Percentiles rank a stretch among this genome's conserved stretches.
Conservation (phyloP, 2,113 vertebrate genomes). For the Nothoprocta perdicaria region DNA sequence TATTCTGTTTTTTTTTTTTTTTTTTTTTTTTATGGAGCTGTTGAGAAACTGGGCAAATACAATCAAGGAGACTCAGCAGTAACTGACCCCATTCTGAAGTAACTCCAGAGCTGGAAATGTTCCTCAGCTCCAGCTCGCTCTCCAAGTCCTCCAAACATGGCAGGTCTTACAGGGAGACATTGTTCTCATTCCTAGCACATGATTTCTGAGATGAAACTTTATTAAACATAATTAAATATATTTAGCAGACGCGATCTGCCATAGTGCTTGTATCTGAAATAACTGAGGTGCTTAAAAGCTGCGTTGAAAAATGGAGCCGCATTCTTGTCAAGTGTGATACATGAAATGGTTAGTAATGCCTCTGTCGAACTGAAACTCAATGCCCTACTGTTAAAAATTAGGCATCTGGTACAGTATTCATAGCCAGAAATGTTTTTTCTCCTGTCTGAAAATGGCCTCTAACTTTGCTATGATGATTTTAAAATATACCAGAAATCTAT, state of each 20-base stretch:
- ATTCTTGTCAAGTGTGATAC: not conserved
- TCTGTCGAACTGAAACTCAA: not conserved
- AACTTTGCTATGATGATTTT: not conserved
- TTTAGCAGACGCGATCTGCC: not conserved
- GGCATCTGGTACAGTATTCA: not conserved
- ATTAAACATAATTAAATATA: slow-evolving; percentile 19
- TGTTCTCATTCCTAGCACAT: not conserved
- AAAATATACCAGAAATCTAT: slow-evolving; percentile 28
- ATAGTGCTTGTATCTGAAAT: not conserved
- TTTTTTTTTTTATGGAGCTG: not conserved
- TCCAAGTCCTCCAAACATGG: not conserved
- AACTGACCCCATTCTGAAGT: not conserved
- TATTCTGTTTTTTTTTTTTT: not conserved
- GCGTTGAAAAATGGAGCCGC: not conserved
- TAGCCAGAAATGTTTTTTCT: not conserved
- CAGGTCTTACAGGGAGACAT: not conserved
- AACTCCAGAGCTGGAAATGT: not conserved
- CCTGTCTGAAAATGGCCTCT: not conserved
- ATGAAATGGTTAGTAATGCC: not conserved
- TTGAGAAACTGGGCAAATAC: not conserved
- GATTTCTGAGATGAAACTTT: not conserved
- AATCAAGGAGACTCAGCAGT: not conserved
- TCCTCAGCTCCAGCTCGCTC: rapidly evolving
- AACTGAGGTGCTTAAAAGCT: slow-evolving; percentile 6
- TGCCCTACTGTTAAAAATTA: slow-evolving; percentile 18